Evolutionary conservation across 2,113 vertebrate species (phyloP).

Genomic region (Melanerpes formicivorus): DNA sequence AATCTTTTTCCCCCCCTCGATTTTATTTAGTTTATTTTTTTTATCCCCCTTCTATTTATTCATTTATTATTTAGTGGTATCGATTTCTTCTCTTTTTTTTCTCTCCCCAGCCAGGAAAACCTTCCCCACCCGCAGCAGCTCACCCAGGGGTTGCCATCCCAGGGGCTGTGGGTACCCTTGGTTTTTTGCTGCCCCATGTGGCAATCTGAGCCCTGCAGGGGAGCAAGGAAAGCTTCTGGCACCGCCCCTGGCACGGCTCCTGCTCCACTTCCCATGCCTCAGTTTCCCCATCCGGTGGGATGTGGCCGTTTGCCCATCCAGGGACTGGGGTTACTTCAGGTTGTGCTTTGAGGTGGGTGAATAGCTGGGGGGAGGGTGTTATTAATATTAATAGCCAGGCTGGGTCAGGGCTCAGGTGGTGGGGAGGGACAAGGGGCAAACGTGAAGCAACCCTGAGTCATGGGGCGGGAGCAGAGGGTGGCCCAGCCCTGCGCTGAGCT

Average conservation of each 20-base stretch:
- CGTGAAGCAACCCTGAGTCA: neutral
- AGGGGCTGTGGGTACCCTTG: neutral
- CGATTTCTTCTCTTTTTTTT: neutral
- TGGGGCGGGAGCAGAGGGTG: neutral
- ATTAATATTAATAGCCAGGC: neutral
- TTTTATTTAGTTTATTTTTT: neutral
- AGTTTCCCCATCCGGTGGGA: neutral
- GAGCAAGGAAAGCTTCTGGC: neutral
- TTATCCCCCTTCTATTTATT: neutral
- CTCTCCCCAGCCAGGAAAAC: neutral
- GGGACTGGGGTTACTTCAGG: neutral
- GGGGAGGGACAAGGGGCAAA: neutral
- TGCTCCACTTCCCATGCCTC: conserved; percentile 3
- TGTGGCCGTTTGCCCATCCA: neutral
- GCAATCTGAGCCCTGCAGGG: accelerated
- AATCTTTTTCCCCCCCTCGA: neutral
- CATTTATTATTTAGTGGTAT: neutral
- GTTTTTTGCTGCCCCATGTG: neutral
- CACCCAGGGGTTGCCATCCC: accelerated
- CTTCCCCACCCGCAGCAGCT: neutral
- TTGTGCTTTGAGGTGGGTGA: neutral
- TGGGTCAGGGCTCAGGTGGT: neutral
- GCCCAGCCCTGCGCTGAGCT: neutral
- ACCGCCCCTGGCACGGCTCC: neutral
- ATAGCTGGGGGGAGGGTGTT: neutral